phyloP scores from a whole-genome alignment of 2,888 invertebrate species.

The Harpagoxenus sublaevis region DNA sequence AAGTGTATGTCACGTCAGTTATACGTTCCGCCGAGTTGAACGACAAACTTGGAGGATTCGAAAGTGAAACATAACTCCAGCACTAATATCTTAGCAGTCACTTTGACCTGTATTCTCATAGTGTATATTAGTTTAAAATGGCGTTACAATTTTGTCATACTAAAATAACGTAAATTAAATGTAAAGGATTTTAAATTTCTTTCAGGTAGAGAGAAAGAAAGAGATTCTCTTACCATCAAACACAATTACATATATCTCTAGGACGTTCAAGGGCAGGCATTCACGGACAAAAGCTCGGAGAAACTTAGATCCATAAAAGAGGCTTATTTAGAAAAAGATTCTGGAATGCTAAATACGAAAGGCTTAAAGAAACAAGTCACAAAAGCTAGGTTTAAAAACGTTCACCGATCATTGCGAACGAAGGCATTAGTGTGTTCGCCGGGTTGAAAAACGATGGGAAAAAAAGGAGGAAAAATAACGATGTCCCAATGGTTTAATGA shows the following conservation, averaged over 20 bases:
- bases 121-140: neutral
- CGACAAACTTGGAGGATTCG: conserved; percentile 22
- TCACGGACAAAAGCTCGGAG: neutral
- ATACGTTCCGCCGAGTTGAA: conserved; percentile 27
- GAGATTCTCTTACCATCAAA: neutral
- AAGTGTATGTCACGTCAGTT: conserved; percentile 22
- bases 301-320: neutral
- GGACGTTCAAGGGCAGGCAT: neutral
- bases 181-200: neutral
- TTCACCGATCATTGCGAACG: conserved; percentile 15
- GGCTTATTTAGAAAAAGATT: neutral
- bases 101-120: conserved; percentile 24
- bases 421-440: neutral
- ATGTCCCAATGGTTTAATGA: conserved; percentile 58
- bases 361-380: neutral
- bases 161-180: neutral
- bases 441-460: conserved; percentile 17
- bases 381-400: neutral
- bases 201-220: neutral
- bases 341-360: neutral
- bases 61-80: conserved; percentile 41
- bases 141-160: neutral
- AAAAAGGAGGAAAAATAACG: conserved; percentile 34
- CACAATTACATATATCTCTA: neutral
- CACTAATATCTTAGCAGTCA: conserved; percentile 25